phyloP scores from a whole-genome alignment of 2,113 vertebrate species.

The Percopsis transmontana region DNA sequence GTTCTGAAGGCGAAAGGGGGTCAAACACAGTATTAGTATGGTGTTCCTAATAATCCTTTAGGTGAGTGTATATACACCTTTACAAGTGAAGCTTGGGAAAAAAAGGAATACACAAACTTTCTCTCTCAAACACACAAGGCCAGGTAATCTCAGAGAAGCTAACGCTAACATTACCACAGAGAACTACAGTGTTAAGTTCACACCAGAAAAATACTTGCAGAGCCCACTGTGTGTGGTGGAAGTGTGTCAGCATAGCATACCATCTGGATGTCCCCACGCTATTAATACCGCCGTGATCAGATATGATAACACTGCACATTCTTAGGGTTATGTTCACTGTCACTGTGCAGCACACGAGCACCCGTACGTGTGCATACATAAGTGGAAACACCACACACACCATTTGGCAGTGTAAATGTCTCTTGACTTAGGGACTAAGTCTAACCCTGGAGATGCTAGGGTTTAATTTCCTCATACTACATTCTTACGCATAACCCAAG shows the following conservation, averaged over 20 bases:
- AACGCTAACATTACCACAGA: not conserved
- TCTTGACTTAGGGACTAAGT: not conserved
- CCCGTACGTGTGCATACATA: not conserved
- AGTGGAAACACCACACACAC: not conserved
- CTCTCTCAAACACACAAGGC: conserved; percentile 20
- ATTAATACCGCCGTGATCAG: conserved; percentile 64
- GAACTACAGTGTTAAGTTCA: conserved; percentile 28
- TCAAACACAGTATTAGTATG: too few relatives aligned
- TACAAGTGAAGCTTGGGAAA: too few relatives aligned
- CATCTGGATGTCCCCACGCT: conserved; percentile 45
- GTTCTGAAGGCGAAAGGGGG: too few relatives aligned
- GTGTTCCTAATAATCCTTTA: too few relatives aligned
- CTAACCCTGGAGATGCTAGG: too few relatives aligned
- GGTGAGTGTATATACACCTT: too few relatives aligned
- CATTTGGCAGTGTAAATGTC: not conserved
- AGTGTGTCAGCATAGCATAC: conserved; percentile 15
- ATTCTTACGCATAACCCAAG: too few relatives aligned
- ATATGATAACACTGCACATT: conserved; percentile 68
- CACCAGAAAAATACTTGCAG: conserved; percentile 1
- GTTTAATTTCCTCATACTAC: too few relatives aligned
- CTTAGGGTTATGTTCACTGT: conserved; percentile 40
- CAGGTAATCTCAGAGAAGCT: conserved; percentile 11
- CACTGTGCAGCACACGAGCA: conserved; percentile 2
- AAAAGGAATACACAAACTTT: conserved; percentile 3
- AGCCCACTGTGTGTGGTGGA: not conserved